Evolutionary conservation across 1,140 invertebrate species (phyloP).

Genomic region (Portunus trituberculatus): DNA sequence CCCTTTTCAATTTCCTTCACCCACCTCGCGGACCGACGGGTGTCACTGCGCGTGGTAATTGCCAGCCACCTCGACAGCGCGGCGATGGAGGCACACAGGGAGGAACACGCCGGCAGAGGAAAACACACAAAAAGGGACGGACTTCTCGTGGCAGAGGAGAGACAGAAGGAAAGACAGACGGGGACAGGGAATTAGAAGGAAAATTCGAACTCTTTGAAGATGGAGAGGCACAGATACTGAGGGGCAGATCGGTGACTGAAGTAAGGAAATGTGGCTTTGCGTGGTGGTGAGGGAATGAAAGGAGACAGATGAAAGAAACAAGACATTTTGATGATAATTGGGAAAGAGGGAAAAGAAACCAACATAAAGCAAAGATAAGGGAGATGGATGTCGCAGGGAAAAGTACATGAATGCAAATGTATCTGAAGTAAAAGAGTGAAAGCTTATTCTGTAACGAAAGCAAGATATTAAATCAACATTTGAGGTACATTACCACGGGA

Average conservation of each 20-base stretch:
- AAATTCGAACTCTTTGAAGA: no score
- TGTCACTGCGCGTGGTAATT: slow-evolving; percentile 8
- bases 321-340: neutral
- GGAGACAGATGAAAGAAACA: neutral
- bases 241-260: neutral
- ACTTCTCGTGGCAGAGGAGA: neutral
- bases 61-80: neutral
- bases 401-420: no score
- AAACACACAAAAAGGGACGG: neutral
- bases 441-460: neutral
- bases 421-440: neutral
- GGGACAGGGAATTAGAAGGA: neutral
- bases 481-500: slow-evolving; percentile 51
- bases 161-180: neutral
- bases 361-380: neutral
- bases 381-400: no score
- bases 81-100: neutral
- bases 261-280: no score
- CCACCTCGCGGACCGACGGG: neutral
- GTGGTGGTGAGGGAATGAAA: no score
- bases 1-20: neutral
- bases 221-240: neutral
- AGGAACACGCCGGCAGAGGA: neutral
- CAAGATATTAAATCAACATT: neutral
- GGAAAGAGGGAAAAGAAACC: neutral